A percentile compares a stretch with the other conserved stretches of the same genome.
Evolutionary conservation across 2,113 vertebrate species (phyloP).

Genomic region (Hippocampus barbouri): DNA sequence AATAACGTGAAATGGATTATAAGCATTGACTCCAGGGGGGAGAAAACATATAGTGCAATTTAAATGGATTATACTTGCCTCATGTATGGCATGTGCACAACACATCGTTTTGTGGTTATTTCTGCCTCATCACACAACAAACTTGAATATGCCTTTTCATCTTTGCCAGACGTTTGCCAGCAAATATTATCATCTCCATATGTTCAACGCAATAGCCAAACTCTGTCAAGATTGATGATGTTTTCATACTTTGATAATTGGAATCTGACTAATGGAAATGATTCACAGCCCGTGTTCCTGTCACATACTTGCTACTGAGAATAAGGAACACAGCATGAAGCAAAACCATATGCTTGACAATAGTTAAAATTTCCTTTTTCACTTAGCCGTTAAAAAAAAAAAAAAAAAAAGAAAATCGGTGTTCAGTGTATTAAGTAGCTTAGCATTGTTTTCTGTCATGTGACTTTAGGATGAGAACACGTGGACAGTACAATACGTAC

Average conservation of each 20-base stretch:
- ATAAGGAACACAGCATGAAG: no score
- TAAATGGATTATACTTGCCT: constrained; percentile 24
- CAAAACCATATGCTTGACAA: no score
- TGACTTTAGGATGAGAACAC: no score
- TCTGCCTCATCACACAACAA: neutral
- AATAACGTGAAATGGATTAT: constrained; percentile 48
- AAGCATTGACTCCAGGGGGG: constrained; percentile 11
- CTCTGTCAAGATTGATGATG: neutral
- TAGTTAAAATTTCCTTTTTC: no score
- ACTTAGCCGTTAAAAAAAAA: no score
- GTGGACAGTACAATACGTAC: no score
- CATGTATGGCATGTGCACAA: neutral
- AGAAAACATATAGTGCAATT: constrained; percentile 10
- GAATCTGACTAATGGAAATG: neutral
- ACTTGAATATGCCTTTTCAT: neutral
- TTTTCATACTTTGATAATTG: neutral
- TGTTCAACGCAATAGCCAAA: neutral
- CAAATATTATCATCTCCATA: neutral
- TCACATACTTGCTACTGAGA: neutral
- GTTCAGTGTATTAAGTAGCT: no score
- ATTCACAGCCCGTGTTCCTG: neutral
- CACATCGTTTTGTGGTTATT: neutral
- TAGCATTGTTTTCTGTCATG: no score
- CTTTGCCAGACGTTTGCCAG: neutral
- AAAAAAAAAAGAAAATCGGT: no score